These are phyloP conservation scores for Acipenser ruthenus DNA, from an alignment of 2,797 vertebrate genomes.

Conservation along the genomic window DNA sequence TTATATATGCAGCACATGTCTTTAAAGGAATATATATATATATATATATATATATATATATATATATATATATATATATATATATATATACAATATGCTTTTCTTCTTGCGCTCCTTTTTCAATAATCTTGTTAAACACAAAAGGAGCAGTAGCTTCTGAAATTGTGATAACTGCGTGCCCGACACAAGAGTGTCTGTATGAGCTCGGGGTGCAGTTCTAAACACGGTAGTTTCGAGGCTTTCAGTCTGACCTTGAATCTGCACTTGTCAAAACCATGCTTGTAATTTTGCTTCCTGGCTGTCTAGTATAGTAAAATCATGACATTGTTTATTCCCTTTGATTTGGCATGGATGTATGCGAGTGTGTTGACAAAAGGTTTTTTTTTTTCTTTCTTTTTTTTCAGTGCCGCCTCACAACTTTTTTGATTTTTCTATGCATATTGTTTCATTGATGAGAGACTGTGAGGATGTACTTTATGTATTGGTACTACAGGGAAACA, in stretches of 20 bases:
- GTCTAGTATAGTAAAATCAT: constrained; percentile 56
- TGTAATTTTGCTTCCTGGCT: constrained; percentile 52
- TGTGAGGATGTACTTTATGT: constrained; percentile 54
- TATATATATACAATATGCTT: no score
- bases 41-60: no score
- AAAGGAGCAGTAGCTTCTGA: constrained; percentile 55
- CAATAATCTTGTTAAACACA: constrained; percentile 41
- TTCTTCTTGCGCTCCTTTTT: no score
- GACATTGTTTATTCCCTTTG: constrained; percentile 76
- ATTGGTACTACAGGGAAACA: constrained; percentile 49
- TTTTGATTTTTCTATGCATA: constrained; percentile 25
- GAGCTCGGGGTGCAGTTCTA: constrained; percentile 49
- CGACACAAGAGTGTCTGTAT: constrained; percentile 51
- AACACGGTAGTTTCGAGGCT: constrained; percentile 57
- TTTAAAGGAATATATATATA: constrained; percentile 44
- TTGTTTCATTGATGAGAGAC: constrained; percentile 35
- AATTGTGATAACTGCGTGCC: constrained; percentile 30
- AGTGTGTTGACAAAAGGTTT: constrained; percentile 67
- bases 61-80: no score
- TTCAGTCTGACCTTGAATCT: constrained; percentile 69
- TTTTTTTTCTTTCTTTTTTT: constrained; percentile 12
- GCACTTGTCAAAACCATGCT: constrained; percentile 59
- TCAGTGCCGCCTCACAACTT: constrained; percentile 6
- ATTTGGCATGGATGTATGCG: constrained; percentile 66
- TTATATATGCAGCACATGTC: constrained; percentile 47